Evolutionary conservation across 2,113 vertebrate species (phyloP).

Genomic region (Gallinago jamesoni): DNA sequence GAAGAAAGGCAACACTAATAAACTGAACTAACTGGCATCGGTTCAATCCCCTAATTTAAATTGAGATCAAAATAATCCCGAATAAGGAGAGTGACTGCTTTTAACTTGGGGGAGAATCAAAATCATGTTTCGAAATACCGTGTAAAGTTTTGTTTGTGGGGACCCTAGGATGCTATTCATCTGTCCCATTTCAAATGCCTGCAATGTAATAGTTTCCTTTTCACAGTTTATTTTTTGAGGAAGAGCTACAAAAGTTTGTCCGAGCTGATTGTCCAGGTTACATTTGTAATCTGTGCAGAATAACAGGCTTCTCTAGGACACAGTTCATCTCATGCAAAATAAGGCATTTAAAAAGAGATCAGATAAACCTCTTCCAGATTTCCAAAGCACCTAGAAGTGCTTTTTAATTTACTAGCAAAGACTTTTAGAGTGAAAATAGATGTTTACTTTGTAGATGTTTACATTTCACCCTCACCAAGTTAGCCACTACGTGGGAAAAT

Average conservation of each 20-base stretch:
- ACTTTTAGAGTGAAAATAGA: background rate
- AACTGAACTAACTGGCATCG: background rate
- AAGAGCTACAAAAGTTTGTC: background rate
- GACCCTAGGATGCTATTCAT: background rate
- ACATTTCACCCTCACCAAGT: background rate
- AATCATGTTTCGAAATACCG: background rate
- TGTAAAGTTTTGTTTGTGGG: background rate
- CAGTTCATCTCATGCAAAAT: background rate
- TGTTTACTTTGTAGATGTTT: background rate
- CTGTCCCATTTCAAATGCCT: background rate
- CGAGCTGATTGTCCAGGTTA: background rate
- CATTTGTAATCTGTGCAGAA: background rate
- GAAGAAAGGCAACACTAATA: background rate
- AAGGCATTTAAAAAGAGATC: background rate
- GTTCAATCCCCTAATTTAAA: background rate
- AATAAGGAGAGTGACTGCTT: background rate
- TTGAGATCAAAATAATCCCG: background rate
- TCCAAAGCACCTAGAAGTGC: background rate
- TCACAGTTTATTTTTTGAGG: background rate
- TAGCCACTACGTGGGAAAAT: background rate
- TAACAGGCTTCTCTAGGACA: background rate
- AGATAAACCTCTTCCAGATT: background rate
- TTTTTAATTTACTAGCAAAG: background rate
- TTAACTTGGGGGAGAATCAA: background rate
- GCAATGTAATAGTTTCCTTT: background rate